Percentiles rank a stretch among this genome's conserved stretches.
These are phyloP conservation scores for Larimichthys crocea DNA, from an alignment of 2,113 vertebrate species.

Conservation along the genomic window DNA sequence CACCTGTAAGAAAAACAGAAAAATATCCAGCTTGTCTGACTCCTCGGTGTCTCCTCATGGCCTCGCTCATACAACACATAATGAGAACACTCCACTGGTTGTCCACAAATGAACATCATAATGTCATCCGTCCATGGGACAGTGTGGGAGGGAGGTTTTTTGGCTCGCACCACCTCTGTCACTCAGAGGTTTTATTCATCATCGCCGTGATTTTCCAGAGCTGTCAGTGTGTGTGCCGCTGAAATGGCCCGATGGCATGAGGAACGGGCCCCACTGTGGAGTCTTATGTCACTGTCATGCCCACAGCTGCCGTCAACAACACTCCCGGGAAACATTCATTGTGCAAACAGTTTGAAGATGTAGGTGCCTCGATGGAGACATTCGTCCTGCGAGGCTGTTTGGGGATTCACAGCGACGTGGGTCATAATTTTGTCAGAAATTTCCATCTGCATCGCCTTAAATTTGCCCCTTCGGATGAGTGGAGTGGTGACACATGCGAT, in stretches of 20 bases:
- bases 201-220: not conserved
- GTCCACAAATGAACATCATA: conserved; percentile 27
- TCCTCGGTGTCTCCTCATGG: conserved; percentile 13
- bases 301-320: conserved; percentile 31
- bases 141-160: conserved; percentile 7
- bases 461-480: not conserved
- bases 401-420: not conserved
- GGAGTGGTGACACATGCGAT: not conserved
- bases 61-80: conserved; percentile 33
- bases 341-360: conserved; percentile 6
- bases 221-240: conserved; percentile 23
- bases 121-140: conserved; percentile 44
- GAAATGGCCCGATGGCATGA: conserved; percentile 27
- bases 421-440: not conserved
- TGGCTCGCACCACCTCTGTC: conserved; percentile 45
- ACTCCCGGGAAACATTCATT: conserved; percentile 24
- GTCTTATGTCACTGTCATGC: conserved; percentile 41
- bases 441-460: not conserved
- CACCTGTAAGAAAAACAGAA: not conserved
- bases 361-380: not conserved
- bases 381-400: not conserved
- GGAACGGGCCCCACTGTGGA: conserved; percentile 12
- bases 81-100: conserved; percentile 40
- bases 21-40: conserved; percentile 9
- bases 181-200: conserved; percentile 55